These are phyloP conservation scores for Stichodactyla helianthus DNA, from an alignment of 64 coral and sea anemone genomes.

Conservation along the genomic window DNA sequence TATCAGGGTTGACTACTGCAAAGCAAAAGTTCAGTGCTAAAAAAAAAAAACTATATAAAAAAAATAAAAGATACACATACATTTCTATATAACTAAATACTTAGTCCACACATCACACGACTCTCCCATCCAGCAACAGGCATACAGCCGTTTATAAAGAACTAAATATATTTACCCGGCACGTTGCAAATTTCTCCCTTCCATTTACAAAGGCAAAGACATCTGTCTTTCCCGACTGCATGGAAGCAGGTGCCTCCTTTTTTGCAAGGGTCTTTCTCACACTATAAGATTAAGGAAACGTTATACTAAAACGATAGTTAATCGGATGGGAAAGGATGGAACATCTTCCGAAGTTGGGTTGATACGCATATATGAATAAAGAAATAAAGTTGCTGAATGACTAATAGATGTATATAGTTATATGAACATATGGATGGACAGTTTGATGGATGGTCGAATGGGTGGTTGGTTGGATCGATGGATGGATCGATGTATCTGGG, in stretches of 20 bases:
- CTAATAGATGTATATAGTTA: too few species aligned
- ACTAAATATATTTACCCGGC: background rate
- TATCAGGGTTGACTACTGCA: background rate
- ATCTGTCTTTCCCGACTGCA: background rate
- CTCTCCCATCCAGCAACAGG: background rate
- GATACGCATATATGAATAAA: too few species aligned
- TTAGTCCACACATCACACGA: background rate
- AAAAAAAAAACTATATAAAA: too few species aligned
- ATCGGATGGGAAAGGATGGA: too few species aligned
- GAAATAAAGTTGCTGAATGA: too few species aligned
- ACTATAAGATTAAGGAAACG: background rate
- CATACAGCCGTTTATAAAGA: background rate
- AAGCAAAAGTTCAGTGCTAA: background rate
- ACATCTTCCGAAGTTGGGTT: too few species aligned
- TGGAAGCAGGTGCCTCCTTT: conserved; percentile 1
- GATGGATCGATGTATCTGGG: too few species aligned
- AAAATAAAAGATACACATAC: too few species aligned
- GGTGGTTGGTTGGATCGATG: too few species aligned
- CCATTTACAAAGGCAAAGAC: background rate
- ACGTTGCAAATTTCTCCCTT: background rate
- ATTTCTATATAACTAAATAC: background rate
- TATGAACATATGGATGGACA: too few species aligned
- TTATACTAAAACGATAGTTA: too few species aligned
- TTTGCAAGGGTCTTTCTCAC: background rate
- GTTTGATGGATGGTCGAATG: too few species aligned